Conservation (phyloP, 1,140 invertebrate genomes). For the Alviniconcha marisindica region DNA sequence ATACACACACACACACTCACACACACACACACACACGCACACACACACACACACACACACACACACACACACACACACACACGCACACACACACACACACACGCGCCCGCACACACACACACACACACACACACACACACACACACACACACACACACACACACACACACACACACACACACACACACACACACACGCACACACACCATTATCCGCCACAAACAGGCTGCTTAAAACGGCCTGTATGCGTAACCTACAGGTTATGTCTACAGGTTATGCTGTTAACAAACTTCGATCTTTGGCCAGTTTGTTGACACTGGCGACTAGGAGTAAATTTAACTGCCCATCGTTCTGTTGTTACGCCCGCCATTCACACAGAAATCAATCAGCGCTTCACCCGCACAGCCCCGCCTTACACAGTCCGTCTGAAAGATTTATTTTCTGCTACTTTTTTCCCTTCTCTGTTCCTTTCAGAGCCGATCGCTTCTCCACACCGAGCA, state of each 20-base stretch:
- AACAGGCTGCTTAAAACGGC: too few relatives aligned
- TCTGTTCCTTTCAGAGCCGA: not conserved
- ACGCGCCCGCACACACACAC: not conserved
- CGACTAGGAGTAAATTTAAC: too few relatives aligned
- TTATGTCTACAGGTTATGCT: too few relatives aligned
- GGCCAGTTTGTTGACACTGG: too few relatives aligned
- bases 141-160: conserved; percentile 17
- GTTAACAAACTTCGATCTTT: too few relatives aligned
- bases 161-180: conserved; percentile 4
- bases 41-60: not conserved
- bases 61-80: not conserved
- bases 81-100: not conserved
- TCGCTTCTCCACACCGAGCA: too few relatives aligned
- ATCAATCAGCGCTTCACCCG: too few relatives aligned
- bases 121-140: conserved; percentile 25
- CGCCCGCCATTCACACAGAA: too few relatives aligned
- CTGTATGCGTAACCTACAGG: too few relatives aligned
- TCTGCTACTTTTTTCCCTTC: not conserved
- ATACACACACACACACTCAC: not conserved
- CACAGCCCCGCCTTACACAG: not conserved
- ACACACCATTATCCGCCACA: too few relatives aligned
- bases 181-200: conserved; percentile 23
- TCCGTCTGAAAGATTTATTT: not conserved
- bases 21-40: not conserved
- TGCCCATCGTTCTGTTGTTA: too few relatives aligned